Percentiles rank a stretch among this genome's conserved stretches.
Conservation (phyloP, 2,113 vertebrate species). For the Alligator mississippiensis region DNA sequence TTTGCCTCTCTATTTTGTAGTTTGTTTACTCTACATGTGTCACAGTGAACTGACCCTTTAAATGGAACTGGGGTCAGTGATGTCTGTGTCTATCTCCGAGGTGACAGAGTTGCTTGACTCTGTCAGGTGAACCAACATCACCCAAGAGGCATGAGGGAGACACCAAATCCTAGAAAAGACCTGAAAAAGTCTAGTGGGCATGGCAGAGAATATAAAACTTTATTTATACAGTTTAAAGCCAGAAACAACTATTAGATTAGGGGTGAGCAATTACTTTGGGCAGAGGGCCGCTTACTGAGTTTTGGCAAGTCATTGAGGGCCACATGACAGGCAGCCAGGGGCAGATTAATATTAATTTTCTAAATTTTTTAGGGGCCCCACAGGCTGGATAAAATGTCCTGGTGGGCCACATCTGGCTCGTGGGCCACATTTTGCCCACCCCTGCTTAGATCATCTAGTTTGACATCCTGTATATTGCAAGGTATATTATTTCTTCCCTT, state of each 20-base stretch:
- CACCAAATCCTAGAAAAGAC: neutral
- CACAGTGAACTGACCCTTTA: neutral
- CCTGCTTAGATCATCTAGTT: too few species aligned
- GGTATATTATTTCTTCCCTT: too few species aligned
- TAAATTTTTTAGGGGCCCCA: too few species aligned
- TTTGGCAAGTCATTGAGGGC: too few species aligned
- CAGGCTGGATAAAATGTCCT: too few species aligned
- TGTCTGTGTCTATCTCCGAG: neutral
- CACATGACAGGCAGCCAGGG: too few species aligned
- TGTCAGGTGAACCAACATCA: neutral
- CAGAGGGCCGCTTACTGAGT: too few species aligned
- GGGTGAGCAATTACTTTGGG: too few species aligned
- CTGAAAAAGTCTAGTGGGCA: neutral
- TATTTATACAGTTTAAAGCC: rapidly evolving
- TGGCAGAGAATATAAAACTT: neutral
- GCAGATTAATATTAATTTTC: too few species aligned
- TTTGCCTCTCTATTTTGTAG: neutral
- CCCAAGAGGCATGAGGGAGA: neutral
- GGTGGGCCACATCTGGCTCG: too few species aligned
- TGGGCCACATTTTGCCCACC: too few species aligned
- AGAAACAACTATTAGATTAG: rapidly evolving
- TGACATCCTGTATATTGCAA: too few species aligned
- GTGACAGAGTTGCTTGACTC: neutral
- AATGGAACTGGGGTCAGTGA: neutral
- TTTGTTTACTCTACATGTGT: neutral